Base-by-base conservation (phyloP, 2,113 vertebrate genomes). In the Syngnathus floridae region DNA sequence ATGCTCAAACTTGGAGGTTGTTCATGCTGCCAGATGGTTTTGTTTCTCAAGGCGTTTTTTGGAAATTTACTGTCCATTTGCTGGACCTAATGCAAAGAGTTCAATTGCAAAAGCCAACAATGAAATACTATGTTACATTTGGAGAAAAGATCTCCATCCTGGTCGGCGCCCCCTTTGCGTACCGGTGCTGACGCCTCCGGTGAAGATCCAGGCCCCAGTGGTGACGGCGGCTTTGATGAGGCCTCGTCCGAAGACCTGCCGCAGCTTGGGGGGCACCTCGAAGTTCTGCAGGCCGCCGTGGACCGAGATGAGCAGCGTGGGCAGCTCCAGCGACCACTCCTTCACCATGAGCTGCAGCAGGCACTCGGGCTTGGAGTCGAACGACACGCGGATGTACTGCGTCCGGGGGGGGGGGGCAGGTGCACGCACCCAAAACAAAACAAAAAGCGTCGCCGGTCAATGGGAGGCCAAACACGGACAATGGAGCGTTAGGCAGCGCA, bases 181-280 rank as follows among this genome's bases (percentile, higher is more conserved):
- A 98, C 96, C 95, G 3, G 95, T 97, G 76, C 93, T 96, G 79
- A 98, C 92, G 40, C 95, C 97, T 2, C 95, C 94, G 0, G 97
- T 98, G 89, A 98, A 97, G 87, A 99, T 98, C 96, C 97, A 99
- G 66, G 97, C 97, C 57, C 96, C 95, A 0, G 97, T 99, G 64
- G 97, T 99, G 90, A 98, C 90, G 2, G 95, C 94, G 5, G 97
- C 96, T 74, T 99, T 98, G 86, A 98, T 95, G 72, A 99, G 89
- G 0, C 97, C 97, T 84, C 94, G 98, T 7, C 97, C 97, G 76
- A 99, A 99, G 0, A 98, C 95, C 77, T 98, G 96, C 78, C 98
- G 98, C 64, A 99, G 90, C 80, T 98, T 99, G 22, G 95, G 95
- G 40, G 94, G 95, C 80, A 99, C 87, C 73, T 95, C 93, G 31